Evolutionary conservation across 2,113 vertebrate species (phyloP).

Genomic region (Orthonyx spaldingii): DNA sequence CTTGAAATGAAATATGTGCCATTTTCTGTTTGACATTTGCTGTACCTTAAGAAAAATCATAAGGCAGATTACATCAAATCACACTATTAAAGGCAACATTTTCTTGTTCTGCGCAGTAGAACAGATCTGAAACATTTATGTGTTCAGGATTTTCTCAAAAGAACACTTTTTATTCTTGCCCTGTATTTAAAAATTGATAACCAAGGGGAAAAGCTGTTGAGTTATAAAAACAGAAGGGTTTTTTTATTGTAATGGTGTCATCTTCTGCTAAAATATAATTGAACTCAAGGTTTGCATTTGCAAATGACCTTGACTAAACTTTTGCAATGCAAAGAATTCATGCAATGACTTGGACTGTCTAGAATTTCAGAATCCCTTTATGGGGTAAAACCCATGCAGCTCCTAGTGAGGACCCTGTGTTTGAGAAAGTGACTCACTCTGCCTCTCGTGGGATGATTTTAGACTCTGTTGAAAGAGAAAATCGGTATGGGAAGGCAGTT

Average conservation of each 20-base stretch:
- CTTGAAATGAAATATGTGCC: conserved; percentile 42
- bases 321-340: conserved; percentile 47
- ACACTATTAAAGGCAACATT: conserved; percentile 35
- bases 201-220: conserved; percentile 51
- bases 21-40: conserved; percentile 44
- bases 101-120: conserved; percentile 2
- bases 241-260: conserved; percentile 62
- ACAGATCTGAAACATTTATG: conserved; percentile 38
- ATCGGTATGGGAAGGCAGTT: not conserved
- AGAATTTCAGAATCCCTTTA: conserved; percentile 44
- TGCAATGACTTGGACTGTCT: conserved; percentile 46
- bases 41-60: conserved; percentile 58
- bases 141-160: conserved; percentile 65
- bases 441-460: not conserved
- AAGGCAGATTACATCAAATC: conserved; percentile 60
- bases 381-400: conserved; percentile 39
- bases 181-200: conserved; percentile 74
- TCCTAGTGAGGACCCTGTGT: not conserved
- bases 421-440: not conserved
- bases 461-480: conserved; percentile 31
- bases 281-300: conserved; percentile 49
- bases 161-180: conserved; percentile 24
- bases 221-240: not conserved
- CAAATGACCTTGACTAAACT: conserved; percentile 66
- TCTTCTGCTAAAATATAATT: conserved; percentile 47